These are phyloP conservation scores for Tenualosa thibaudeaui DNA, from an alignment of 2,797 vertebrate genomes.

Conservation along the genomic window DNA sequence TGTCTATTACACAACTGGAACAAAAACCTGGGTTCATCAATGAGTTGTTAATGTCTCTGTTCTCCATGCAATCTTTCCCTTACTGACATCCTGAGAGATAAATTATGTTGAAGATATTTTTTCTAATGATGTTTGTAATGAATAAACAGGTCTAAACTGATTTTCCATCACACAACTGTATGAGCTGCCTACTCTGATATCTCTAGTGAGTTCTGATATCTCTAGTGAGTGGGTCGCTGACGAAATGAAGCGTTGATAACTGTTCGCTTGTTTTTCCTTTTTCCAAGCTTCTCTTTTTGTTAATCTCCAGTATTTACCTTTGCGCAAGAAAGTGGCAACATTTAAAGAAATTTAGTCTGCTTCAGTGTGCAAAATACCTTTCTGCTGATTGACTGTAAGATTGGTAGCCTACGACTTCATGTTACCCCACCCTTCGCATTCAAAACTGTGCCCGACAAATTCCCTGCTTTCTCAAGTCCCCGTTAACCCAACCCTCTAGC, in stretches of 20 bases:
- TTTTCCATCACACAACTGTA: too few species aligned
- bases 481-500: constrained; percentile 39
- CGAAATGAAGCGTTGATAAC: background rate
- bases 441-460: constrained; percentile 2
- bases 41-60: too few species aligned
- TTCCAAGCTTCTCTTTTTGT: background rate
- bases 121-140: too few species aligned
- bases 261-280: background rate
- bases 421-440: constrained; percentile 10
- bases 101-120: too few species aligned
- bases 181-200: too few species aligned
- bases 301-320: background rate
- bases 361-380: background rate
- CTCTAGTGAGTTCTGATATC: too few species aligned
- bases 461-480: constrained; percentile 30
- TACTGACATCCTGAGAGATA: background rate
- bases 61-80: background rate
- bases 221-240: too few species aligned
- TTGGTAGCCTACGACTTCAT: background rate
- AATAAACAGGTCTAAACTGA: too few species aligned
- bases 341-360: background rate
- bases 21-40: too few species aligned
- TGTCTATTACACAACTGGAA: too few species aligned
- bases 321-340: background rate
- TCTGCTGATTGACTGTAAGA: background rate